Percentiles rank a stretch among this genome's conserved stretches.
phyloP scores from a whole-genome alignment of 2,113 vertebrate genomes.

The Lepidothrix coronata region DNA sequence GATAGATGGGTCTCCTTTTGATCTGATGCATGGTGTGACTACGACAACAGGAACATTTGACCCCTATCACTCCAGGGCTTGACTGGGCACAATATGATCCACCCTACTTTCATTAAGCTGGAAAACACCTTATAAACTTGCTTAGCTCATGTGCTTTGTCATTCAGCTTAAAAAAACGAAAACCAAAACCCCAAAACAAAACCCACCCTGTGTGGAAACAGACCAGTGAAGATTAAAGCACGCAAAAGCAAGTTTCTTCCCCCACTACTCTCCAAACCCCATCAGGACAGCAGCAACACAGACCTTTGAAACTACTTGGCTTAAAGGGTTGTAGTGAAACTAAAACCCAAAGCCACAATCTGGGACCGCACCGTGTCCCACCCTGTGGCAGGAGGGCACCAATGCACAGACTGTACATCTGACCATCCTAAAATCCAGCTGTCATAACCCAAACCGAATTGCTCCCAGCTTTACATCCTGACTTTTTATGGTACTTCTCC shows the following conservation, averaged over 20 bases:
- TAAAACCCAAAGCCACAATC: background rate
- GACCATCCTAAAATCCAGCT: background rate
- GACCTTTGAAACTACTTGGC: background rate
- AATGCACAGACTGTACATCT: background rate
- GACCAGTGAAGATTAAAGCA: background rate
- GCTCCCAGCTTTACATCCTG: background rate
- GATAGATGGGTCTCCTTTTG: background rate
- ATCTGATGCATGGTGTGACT: accelerated
- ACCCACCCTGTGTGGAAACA: background rate
- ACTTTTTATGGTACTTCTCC: background rate
- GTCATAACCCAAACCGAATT: background rate
- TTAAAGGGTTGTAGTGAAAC: background rate
- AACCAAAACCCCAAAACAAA: background rate
- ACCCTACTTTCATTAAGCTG: background rate
- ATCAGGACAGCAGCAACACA: background rate
- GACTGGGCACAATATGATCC: background rate
- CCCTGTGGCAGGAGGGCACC: background rate
- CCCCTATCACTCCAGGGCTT: background rate
- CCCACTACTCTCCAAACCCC: background rate
- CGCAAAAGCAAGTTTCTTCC: background rate
- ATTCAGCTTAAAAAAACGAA: background rate
- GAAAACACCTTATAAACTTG: background rate
- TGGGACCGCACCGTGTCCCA: background rate
- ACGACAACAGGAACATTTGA: background rate
- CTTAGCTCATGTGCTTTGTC: background rate